These are phyloP conservation scores for Listronotus bonariensis DNA, from an alignment of 1,140 invertebrate genomes.

Conservation along the genomic window DNA sequence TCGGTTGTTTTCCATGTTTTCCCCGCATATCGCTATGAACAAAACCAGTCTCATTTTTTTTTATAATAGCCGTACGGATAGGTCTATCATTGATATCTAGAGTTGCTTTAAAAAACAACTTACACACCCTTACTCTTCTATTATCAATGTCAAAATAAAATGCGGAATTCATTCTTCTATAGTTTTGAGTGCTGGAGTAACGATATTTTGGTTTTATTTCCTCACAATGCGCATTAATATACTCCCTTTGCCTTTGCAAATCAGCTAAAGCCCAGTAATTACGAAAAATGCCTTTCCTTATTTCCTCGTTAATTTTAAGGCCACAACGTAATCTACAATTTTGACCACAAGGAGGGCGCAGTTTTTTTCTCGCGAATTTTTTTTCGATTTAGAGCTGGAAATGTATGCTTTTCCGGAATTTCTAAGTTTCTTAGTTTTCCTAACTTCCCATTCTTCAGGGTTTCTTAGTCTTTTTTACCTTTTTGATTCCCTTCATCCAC, in stretches of 20 bases:
- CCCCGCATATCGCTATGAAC: conserved; percentile 12
- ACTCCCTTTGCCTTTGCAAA: conserved; percentile 24
- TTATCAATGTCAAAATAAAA: conserved; percentile 30
- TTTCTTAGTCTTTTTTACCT: background rate
- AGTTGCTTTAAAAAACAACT: conserved; percentile 33
- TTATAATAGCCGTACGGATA: conserved; percentile 21
- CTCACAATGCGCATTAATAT: conserved; percentile 10
- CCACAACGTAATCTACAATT: too few species aligned
- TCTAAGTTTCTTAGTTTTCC: too few species aligned
- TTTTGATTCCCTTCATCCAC: background rate
- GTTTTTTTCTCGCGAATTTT: too few species aligned
- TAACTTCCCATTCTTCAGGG: conserved; percentile 1
- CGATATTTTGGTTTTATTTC: conserved; percentile 35
- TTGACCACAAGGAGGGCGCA: too few species aligned
- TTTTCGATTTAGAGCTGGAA: too few species aligned
- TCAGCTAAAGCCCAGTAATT: conserved; percentile 25
- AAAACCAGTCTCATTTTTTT: conserved; percentile 17
- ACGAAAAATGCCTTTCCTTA: too few species aligned
- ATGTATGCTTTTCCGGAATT: too few species aligned
- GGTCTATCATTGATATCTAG: conserved; percentile 29
- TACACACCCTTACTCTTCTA: conserved; percentile 29
- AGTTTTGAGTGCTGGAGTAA: conserved; percentile 10
- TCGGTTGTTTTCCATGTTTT: conserved; percentile 17
- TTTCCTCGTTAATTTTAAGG: too few species aligned
- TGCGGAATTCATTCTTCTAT: conserved; percentile 13